These are phyloP conservation scores for Phalera bucephala DNA, from an alignment of 2,888 invertebrate genomes.

Conservation along the genomic window DNA sequence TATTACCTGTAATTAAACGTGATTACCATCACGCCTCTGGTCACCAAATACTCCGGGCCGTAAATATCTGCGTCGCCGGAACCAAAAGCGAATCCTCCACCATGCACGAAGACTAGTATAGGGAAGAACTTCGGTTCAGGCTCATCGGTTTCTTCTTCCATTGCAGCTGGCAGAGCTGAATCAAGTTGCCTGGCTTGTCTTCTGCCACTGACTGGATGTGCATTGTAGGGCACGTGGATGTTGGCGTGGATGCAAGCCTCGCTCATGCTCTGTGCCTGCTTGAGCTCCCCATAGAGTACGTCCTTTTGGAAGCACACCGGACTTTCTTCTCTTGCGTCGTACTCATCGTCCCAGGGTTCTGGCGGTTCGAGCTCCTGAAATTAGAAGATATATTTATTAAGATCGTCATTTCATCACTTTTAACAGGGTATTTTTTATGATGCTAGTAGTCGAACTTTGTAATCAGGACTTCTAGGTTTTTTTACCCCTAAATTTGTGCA, in stretches of 20 bases:
- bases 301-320: conserved; percentile 85
- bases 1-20: conserved; percentile 74
- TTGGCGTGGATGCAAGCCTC: conserved; percentile 71
- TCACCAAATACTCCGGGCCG: conserved; percentile 67
- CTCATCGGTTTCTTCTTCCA: conserved; percentile 12
- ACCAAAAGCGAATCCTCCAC: conserved; percentile 70
- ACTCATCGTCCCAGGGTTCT: conserved; percentile 72
- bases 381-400: too few relatives aligned
- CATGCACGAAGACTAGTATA: conserved; percentile 69
- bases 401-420: too few relatives aligned
- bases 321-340: conserved; percentile 82
- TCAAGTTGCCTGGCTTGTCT: conserved; percentile 21
- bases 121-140: conserved; percentile 41
- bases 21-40: conserved; percentile 61
- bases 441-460: too few relatives aligned
- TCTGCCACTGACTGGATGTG: conserved; percentile 27
- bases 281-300: conserved; percentile 55
- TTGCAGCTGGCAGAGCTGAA: conserved; percentile 27
- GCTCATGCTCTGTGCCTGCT: conserved; percentile 43
- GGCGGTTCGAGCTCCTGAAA: conserved; percentile 79
- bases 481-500: too few relatives aligned
- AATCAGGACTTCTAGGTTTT: too few relatives aligned
- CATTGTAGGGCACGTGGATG: conserved; percentile 57
- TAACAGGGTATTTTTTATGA: too few relatives aligned
- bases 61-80: conserved; percentile 65